Conservation (phyloP, 2,113 vertebrate species). For the Hylia prasina region DNA sequence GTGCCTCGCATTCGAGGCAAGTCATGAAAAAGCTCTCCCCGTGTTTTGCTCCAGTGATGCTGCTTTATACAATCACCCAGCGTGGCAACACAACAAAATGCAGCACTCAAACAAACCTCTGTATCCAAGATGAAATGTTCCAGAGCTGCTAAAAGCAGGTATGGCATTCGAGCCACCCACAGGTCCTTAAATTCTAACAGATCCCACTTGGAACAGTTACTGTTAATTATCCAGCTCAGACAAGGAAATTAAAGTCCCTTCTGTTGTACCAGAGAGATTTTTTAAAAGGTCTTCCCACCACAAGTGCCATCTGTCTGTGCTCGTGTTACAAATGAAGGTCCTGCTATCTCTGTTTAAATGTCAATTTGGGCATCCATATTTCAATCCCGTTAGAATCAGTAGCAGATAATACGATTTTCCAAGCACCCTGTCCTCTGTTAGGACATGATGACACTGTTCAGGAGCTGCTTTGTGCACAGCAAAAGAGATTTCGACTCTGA, state of each 20-base stretch:
- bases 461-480: background rate
- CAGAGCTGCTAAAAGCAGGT: slow-evolving; percentile 22
- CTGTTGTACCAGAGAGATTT: slow-evolving; percentile 24
- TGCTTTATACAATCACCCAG: background rate
- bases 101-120: background rate
- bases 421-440: background rate
- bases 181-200: slow-evolving; percentile 8
- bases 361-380: background rate
- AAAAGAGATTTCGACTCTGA: background rate
- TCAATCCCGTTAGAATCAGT: background rate
- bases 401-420: background rate
- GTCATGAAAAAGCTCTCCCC: background rate
- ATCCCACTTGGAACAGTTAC: slow-evolving; percentile 7
- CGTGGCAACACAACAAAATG: background rate
- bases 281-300: slow-evolving; percentile 50
- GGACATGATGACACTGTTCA: background rate
- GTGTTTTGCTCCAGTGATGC: background rate
- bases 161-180: slow-evolving; percentile 24
- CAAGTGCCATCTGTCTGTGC: slow-evolving; percentile 45
- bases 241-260: slow-evolving; percentile 43
- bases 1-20: background rate
- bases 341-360: slow-evolving; percentile 46
- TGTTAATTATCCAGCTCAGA: slow-evolving; percentile 28
- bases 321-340: slow-evolving; percentile 21
- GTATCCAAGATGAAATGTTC: background rate